Conservation (phyloP, 2,888 invertebrate genomes). For the Pseudanteris insignis region DNA sequence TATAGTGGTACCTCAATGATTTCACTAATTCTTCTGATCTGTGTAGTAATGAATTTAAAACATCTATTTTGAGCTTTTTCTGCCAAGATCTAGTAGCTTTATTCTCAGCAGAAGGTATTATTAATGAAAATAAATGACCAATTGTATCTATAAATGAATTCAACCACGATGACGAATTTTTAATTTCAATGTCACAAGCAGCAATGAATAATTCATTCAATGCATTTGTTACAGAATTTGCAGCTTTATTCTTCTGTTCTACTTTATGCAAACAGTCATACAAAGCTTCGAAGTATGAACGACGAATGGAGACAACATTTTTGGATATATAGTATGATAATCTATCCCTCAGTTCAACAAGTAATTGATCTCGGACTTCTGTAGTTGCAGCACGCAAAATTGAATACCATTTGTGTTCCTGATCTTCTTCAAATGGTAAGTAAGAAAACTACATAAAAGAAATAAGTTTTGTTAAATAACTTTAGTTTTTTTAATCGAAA, state of each 20-base stretch:
- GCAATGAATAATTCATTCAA: not conserved
- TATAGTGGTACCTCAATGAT: not conserved
- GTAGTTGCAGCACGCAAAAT: not conserved
- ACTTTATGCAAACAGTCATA: not conserved
- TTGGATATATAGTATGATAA: not conserved
- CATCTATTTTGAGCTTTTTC: not conserved
- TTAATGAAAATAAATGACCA: not conserved
- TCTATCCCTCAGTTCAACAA: not conserved
- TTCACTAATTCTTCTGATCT: not conserved
- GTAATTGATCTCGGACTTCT: constrained; percentile 1
- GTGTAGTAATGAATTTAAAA: not conserved
- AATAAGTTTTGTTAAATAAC: too few species aligned
- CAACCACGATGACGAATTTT: too few species aligned
- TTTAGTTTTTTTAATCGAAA: too few species aligned
- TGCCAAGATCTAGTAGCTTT: constrained; percentile 1
- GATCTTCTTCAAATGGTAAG: constrained; percentile 3
- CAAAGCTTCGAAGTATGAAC: not conserved
- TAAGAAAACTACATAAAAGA: constrained; percentile 3
- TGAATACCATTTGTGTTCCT: constrained; percentile 7
- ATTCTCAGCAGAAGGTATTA: not conserved
- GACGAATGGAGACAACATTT: not conserved
- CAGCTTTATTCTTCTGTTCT: not conserved
- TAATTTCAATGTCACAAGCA: not conserved
- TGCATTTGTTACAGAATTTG: not conserved
- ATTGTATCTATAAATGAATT: too few species aligned